Evolutionary conservation across 92 coral and sea anemone species (phyloP).

Genomic region (Palythoa grandis): DNA sequence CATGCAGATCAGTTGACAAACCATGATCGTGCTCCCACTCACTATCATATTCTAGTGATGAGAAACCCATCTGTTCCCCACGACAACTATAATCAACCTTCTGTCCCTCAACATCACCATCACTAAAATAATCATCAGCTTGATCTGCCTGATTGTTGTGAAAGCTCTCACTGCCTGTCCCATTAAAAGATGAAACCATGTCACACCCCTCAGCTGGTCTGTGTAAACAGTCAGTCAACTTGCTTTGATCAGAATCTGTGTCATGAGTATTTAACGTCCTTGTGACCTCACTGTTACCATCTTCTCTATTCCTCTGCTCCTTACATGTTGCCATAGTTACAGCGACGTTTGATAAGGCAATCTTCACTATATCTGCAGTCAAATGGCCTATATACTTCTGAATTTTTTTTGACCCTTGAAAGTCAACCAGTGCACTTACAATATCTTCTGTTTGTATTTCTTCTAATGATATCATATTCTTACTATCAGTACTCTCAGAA

Average conservation of each 20-base stretch:
- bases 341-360: constrained; percentile 73
- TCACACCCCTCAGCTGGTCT: background rate
- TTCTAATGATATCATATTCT: constrained; percentile 6
- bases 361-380: constrained; percentile 74
- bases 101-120: constrained; percentile 16
- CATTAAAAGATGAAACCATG: background rate
- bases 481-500: constrained; percentile 5
- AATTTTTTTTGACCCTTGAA: constrained; percentile 67
- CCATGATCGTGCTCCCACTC: constrained; percentile 79
- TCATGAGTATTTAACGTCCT: background rate
- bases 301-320: constrained; percentile 12
- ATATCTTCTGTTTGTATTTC: constrained; percentile 22
- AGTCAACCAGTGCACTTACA: constrained; percentile 48
- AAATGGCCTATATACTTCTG: constrained; percentile 79
- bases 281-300: background rate
- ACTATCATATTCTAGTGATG: constrained; percentile 82
- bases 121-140: background rate
- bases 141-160: background rate
- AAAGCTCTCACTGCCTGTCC: background rate
- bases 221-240: background rate
- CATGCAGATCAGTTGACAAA: constrained; percentile 19
- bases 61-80: constrained; percentile 42
- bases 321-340: constrained; percentile 13
- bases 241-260: background rate
- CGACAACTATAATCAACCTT: background rate